A percentile compares a stretch with the other conserved stretches of the same genome.
Conservation (phyloP, 2,797 vertebrate genomes). For the Takifugu rubripes region DNA sequence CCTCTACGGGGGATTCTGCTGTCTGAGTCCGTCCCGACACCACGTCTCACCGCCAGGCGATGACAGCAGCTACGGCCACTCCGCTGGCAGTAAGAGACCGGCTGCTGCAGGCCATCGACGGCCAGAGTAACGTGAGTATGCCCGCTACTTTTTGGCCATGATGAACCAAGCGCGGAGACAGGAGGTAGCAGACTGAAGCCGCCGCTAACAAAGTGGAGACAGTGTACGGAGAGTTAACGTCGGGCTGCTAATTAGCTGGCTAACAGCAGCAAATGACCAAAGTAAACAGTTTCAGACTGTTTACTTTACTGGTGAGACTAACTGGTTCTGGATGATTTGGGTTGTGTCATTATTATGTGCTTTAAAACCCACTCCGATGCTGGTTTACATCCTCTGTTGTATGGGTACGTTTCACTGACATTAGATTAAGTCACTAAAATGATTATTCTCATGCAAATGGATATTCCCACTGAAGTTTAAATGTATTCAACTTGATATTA, state of each 20-base stretch:
- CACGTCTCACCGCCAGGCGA: slow-evolving; percentile 76
- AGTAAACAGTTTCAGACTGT: slow-evolving; percentile 7
- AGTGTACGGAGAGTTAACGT: slow-evolving; percentile 8
- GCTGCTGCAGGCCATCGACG: slow-evolving; percentile 92
- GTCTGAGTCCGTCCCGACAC: slow-evolving; percentile 67
- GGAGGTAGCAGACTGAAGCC: neutral
- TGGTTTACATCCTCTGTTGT: no score
- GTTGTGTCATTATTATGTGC: no score
- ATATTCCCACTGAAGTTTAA: no score
- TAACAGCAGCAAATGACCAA: slow-evolving; percentile 16
- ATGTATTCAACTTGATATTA: no score
- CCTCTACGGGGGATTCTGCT: slow-evolving; percentile 49
- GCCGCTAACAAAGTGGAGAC: slow-evolving; percentile 5
- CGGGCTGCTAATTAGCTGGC: slow-evolving; percentile 46
- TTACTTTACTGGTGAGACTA: neutral
- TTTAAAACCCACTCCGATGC: no score
- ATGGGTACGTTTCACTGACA: no score
- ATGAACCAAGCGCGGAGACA: neutral
- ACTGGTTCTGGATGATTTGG: no score
- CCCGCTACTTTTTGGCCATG: neutral
- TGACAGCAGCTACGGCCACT: slow-evolving; percentile 89
- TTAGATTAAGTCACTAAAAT: no score
- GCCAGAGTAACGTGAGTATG: slow-evolving; percentile 89
- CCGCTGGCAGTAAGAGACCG: slow-evolving; percentile 92
- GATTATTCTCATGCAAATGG: no score